phyloP scores from a whole-genome alignment of 2,797 vertebrate genomes.

The Buceros bicornis region DNA sequence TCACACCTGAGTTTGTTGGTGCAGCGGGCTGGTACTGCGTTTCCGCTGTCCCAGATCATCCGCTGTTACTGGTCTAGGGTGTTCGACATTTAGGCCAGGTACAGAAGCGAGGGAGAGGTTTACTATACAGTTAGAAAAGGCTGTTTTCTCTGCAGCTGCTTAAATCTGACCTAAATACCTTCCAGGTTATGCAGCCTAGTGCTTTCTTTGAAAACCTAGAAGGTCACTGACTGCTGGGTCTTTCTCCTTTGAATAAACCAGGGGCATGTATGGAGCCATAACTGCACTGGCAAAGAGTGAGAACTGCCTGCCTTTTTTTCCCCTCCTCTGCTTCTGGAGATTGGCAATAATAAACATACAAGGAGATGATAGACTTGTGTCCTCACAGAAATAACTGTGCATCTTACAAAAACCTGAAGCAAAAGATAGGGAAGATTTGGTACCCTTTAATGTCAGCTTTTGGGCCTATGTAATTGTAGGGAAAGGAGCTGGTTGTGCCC shows the following conservation, averaged over 20 bases:
- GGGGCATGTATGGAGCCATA: neutral
- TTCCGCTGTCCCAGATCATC: accelerated
- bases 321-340: neutral
- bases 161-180: slow-evolving; percentile 41
- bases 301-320: neutral
- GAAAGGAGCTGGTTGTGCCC: neutral
- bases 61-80: neutral
- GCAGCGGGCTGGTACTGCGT: neutral
- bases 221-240: neutral
- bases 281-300: neutral
- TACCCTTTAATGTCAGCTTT: neutral
- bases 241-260: neutral
- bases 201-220: slow-evolving; percentile 21
- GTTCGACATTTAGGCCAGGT: neutral
- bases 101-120: neutral
- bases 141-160: slow-evolving; percentile 12
- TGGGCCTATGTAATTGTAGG: neutral
- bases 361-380: neutral
- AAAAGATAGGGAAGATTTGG: neutral
- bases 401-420: neutral
- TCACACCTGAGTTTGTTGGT: neutral
- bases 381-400: neutral
- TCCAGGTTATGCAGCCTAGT: neutral
- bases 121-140: neutral
- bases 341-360: neutral